Base-by-base conservation (phyloP, 2,888 invertebrate species). In the Diaperis boleti region DNA sequence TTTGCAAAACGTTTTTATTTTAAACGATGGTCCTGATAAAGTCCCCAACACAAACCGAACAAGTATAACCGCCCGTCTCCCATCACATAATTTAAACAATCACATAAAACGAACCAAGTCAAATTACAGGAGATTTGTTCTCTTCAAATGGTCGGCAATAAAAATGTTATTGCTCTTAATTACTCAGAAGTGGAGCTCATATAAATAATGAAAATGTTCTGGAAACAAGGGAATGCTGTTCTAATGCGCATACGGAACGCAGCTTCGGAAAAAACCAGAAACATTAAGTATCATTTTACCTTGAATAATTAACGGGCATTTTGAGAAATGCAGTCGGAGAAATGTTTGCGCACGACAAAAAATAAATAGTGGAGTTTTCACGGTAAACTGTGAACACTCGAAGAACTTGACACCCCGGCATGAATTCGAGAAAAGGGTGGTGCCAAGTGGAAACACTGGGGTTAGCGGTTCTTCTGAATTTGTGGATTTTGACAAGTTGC, bases 91-190 rank as follows among this genome's bases (percentile, higher is more conserved):
- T 59, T 59, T 59, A 59, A 59, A 49, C 59, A 50, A 50, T 59
- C 50, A 50, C 52, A 52, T 44, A 60, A 60, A 42, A 47, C 44
- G 47, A 39, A 45, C 47, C 10, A 54, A 61, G 54, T 61, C 55
- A 45, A 61, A 55, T 61, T 61, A 61, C 55, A 14, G 54, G 55
- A 61, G 61, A 61, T 62, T 62, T 66, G 66, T 62, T 49, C 56
- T 50, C 65, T 62, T 31, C 69, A 74, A 76, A 75, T 67, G 74
- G 69, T 65, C 65, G 68, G 67, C 70, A 69, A 76, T 77, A 76
- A 76, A 76, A 77, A 75, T 76, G 74, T 76, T 77, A 77, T 77
- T 74, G 69, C 77, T 72, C 74, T 75, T 77, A 76, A 77, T 77
- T 77, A 75, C 75, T 69, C 68, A 65, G 74, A 77, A 76, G 68